These are phyloP conservation scores for Gallirallus australis DNA, from an alignment of 2,797 vertebrate species.

Conservation along the genomic window DNA sequence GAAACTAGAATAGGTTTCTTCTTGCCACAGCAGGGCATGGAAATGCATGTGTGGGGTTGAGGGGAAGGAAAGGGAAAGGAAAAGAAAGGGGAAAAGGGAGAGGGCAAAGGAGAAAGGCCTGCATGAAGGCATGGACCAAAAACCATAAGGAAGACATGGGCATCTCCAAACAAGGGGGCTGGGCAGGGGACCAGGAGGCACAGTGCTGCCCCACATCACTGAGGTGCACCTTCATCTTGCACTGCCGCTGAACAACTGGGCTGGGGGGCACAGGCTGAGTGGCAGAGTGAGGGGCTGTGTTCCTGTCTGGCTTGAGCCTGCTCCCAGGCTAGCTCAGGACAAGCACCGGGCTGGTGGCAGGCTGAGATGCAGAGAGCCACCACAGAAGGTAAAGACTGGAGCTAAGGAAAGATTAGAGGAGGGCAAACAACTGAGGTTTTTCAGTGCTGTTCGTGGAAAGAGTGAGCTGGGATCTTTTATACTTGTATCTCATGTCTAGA, in stretches of 20 bases:
- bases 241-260: too few relatives aligned
- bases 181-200: rapidly evolving
- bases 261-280: rapidly evolving
- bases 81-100: background rate
- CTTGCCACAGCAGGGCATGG: background rate
- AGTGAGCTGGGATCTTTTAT: background rate
- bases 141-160: background rate
- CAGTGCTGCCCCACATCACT: rapidly evolving
- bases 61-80: background rate
- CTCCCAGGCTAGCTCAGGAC: background rate
- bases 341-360: background rate
- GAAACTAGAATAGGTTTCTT: background rate
- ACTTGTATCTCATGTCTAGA: background rate
- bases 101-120: background rate
- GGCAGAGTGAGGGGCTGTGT: rapidly evolving
- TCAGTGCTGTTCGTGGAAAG: background rate
- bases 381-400: background rate
- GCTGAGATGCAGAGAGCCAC: background rate
- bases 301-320: background rate
- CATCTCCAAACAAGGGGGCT: rapidly evolving
- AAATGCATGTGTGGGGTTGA: background rate
- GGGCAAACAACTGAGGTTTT: rapidly evolving
- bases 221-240: rapidly evolving
- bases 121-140: background rate
- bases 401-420: background rate